Base-by-base conservation (phyloP, 2,888 invertebrate species). In the Abrostola tripartita region DNA sequence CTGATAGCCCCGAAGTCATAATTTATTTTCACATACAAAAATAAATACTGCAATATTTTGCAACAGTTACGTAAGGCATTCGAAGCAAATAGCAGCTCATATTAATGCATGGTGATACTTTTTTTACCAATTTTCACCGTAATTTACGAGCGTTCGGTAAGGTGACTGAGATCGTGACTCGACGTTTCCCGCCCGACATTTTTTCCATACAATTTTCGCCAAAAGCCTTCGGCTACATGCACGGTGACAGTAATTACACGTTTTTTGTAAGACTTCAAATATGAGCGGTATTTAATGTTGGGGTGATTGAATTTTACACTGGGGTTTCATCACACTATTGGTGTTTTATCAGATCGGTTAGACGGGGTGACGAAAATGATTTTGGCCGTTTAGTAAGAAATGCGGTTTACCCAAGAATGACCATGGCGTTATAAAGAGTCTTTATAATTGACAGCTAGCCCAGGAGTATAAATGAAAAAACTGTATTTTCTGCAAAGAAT, bases 201-300 rank as follows among this genome's bases (percentile, higher is more conserved):
- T 82, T 82, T 81, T 80, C 76, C 83, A 79, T 82, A 79, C 73
- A 82, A 82, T 85, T 82, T 79, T 76, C 77, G 55, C 67, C 68
- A 57, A 73, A 76, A 80, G 76, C 77, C 74, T 75, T 68, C 62
- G 57, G 70, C 63, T 67, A 61, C 73, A 72, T 75, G 57, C 59
- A 77, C 74, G 74, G 68, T 70, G 78, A 73, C 77, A 70, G 79
- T 83, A 84, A 84, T 84, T 84, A 83, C 73, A 79, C 55, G 61
- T 71, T 77, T 69, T 70, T 74, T 61, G 53, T 67, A 76, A 58
- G 64, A 78, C 61, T 79, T 75, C 73, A 79, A 74, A 81, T 79
- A 72, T 68, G 69, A 57, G 55, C 42, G 54, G 55, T 62, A 47
- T 69, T 64, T 68, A 68, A 61, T 71, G 37, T 49, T n/a, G 37